Base-by-base conservation (phyloP, 2,888 invertebrate genomes). In the Zygothrica quintamaculata region DNA sequence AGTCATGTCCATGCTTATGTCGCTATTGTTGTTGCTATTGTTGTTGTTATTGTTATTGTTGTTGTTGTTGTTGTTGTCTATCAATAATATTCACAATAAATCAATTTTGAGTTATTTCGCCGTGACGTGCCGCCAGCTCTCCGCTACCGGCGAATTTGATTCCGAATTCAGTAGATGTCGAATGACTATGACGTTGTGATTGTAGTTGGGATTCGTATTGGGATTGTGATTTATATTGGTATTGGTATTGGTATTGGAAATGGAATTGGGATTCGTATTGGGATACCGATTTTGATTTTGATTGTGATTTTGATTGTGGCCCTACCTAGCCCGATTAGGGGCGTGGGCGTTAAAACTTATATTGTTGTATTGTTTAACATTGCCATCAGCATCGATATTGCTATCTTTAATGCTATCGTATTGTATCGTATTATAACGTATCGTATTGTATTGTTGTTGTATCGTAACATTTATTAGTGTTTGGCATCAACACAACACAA, bases 31-130 rank as follows among this genome's bases (percentile, higher is more conserved):
- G 55, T 31, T 50, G 52, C 61, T 8, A 26, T 50, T 40, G 8
- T 22, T 42, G 16, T 36, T 33, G 40, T 12, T 25, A 33, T 48
- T 44, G 48, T 7, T 50, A 13, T 7, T 50, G 59, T 42, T 57
- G 46, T 33, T 57, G 43, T 46, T 61, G 36, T 37, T 65, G 36
- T 66, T 58, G 57, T 73, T 69, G 67, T 66, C 84, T 84, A 85
- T 86, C 75, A 65, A 64, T 75, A 73, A 79, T 79, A 84, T 81
- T 81, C 67, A 81, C 69, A 67, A 82, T 87, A 85, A 81, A 84
- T 85, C 72, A 87, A 76, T 87, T 85, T 78, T 76, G 71, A 87
- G 78, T 82, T 82, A 82, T 87, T 82, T 77, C 64, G 50, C 73
- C 56, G 75, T 82, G 84, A 82, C 87, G 81, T 82, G 81, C 71